Percentiles rank a stretch among this genome's conserved stretches.
These are phyloP conservation scores for Microcebus ravelobensis DNA, from an alignment of 2,113 vertebrate species.

Conservation along the genomic window DNA sequence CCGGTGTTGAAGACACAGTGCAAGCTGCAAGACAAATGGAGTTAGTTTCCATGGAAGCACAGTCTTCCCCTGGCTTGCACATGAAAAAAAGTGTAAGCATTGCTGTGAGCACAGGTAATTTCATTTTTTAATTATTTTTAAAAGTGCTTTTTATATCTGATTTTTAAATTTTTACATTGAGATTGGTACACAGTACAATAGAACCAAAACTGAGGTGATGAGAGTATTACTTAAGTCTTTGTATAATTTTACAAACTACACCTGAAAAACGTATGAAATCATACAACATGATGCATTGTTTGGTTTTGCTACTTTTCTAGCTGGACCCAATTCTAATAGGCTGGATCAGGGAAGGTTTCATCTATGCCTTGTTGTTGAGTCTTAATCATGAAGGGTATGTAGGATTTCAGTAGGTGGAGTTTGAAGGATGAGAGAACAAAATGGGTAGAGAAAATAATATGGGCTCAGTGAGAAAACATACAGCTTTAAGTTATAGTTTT, in stretches of 20 bases:
- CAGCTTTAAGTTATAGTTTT: not conserved
- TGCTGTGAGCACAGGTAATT: slow-evolving; percentile 95
- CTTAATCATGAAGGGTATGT: not conserved
- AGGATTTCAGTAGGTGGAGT: not conserved
- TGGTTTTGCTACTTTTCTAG: slow-evolving; percentile 23
- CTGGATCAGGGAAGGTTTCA: slow-evolving; percentile 23
- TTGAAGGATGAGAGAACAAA: not conserved
- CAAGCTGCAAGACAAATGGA: slow-evolving; percentile 72
- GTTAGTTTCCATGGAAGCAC: slow-evolving; percentile 82
- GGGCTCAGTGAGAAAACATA: not conserved
- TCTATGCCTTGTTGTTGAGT: not conserved
- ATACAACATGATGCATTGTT: not conserved
- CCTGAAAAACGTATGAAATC: slow-evolving; percentile 18
- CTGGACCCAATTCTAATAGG: slow-evolving; percentile 16
- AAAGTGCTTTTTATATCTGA: not conserved
- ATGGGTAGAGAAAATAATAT: not conserved
- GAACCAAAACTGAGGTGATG: slow-evolving; percentile 23
- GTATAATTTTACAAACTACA: not conserved
- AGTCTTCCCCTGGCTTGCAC: slow-evolving; percentile 64
- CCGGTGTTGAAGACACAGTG: not conserved
- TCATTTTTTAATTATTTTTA: not conserved
- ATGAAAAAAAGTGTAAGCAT: slow-evolving; percentile 89
- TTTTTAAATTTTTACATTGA: slow-evolving; percentile 24
- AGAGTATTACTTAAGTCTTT: not conserved
- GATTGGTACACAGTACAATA: not conserved